These are phyloP conservation scores for Rhabdophis nuchalis DNA, from an alignment of 2,797 vertebrate species.

Conservation along the genomic window DNA sequence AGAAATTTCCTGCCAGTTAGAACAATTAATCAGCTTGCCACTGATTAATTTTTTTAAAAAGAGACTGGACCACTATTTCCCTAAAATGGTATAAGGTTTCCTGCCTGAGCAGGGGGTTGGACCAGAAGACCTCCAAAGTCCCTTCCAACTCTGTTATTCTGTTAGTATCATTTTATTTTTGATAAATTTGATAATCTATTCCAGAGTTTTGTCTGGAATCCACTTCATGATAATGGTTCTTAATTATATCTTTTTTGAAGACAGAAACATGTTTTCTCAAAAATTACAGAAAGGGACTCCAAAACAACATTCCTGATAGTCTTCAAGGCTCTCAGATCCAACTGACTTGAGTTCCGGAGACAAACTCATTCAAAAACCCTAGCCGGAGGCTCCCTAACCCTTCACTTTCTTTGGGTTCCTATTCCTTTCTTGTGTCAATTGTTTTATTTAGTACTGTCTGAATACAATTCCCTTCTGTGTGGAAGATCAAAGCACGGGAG, in stretches of 20 bases:
- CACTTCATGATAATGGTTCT: neutral
- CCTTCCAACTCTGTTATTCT: neutral
- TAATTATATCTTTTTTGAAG: neutral
- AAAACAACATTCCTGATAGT: neutral
- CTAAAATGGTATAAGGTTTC: too few relatives aligned
- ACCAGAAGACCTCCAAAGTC: neutral
- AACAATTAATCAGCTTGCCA: too few relatives aligned
- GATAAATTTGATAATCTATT: neutral
- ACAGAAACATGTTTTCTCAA: neutral
- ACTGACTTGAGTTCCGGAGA: neutral
- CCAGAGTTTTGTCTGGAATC: neutral
- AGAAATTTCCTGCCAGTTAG: too few relatives aligned
- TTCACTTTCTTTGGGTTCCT: neutral
- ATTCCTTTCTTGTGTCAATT: neutral
- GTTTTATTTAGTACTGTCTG: neutral
- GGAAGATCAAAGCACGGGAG: neutral
- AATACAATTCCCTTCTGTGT: neutral
- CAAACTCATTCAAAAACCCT: neutral
- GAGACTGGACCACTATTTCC: too few relatives aligned
- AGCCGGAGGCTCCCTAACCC: neutral
- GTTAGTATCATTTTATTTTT: neutral
- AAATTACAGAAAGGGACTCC: neutral
- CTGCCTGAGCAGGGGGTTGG: too few relatives aligned
- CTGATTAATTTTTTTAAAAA: too few relatives aligned
- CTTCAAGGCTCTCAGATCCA: neutral